These are phyloP conservation scores for Mionectes macconnelli DNA, from an alignment of 2,113 vertebrate genomes.

Conservation along the genomic window DNA sequence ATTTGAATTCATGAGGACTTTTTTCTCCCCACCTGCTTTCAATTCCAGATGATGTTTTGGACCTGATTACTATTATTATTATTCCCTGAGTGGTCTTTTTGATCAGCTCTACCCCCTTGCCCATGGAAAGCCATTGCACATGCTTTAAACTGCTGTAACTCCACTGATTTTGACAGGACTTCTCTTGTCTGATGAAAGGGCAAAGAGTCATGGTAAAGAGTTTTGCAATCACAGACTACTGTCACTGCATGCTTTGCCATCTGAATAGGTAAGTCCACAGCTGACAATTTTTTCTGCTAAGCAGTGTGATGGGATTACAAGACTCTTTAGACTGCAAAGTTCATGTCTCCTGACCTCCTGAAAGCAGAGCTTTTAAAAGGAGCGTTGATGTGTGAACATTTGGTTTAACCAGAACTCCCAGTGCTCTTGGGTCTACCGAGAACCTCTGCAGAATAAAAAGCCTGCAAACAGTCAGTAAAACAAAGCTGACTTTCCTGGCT, in stretches of 20 bases:
- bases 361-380: background rate
- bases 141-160: background rate
- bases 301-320: background rate
- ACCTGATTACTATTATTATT: background rate
- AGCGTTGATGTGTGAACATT: background rate
- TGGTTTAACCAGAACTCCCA: background rate
- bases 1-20: background rate
- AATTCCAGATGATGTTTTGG: background rate
- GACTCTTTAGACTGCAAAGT: background rate
- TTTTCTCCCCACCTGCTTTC: background rate
- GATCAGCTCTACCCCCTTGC: background rate
- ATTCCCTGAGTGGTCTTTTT: background rate
- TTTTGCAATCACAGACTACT: background rate
- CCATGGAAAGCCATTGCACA: background rate
- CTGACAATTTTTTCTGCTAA: background rate
- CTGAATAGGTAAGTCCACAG: background rate
- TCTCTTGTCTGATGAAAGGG: background rate
- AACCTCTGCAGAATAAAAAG: background rate
- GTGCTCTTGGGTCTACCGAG: background rate
- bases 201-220: background rate
- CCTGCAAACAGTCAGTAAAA: background rate
- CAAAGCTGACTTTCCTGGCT: background rate
- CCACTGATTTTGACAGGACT: background rate
- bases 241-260: background rate
- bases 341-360: background rate